Evolutionary conservation across 2,888 invertebrate genomes (phyloP), one percentile per base, ranked within the genome.

Genomic region (Lasioglossum oenotherae): DNA sequence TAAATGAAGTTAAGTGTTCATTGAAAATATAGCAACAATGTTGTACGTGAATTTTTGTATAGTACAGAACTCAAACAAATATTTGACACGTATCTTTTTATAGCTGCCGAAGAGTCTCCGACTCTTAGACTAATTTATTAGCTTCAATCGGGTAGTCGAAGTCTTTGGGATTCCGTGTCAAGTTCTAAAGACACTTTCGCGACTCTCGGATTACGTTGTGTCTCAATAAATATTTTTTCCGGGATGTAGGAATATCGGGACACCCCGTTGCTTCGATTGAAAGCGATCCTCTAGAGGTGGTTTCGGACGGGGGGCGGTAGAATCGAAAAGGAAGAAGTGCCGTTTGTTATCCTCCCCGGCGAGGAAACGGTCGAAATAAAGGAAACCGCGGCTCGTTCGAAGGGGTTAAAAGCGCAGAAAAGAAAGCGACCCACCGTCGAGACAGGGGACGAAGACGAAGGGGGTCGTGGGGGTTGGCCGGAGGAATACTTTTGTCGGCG

Each of bases 331-430:
- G 74, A 80, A 78, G 79, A 79, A 80, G 78, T 81, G 75, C 81
- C 84, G 79, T 87, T 87, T 82, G 84, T 84, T 85, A 87, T 88
- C 80, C 88, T 85, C 79, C 77, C 78, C 67, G 71, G 31, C 49
- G 44, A 64, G 57, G 74, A 60, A 57, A 46, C 46, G 49, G 67
- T 35, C 67, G 67, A 69, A 46, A 44, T 35, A 75, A 80, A 71
- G 41, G 83, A 71, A 83, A 78, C 71, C 83, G 83, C 83, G 64
- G 31, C 16, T 31, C 64, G 64, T 64, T 64, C 64, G 78, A 69
- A 88, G 75, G 81, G 84, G 78, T 81, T 87, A 71, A 79, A 73
- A 85, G 83, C 80, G 78, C 72, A 57, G 41, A 74, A 57, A 85
- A 77, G 85, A 81, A 78, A 86, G 73, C 74, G 38, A 69, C 23